A percentile compares a stretch with the other conserved stretches of the same genome.
Conservation (phyloP, 1,140 invertebrate genomes). For the Rhagoletis pomonella region DNA sequence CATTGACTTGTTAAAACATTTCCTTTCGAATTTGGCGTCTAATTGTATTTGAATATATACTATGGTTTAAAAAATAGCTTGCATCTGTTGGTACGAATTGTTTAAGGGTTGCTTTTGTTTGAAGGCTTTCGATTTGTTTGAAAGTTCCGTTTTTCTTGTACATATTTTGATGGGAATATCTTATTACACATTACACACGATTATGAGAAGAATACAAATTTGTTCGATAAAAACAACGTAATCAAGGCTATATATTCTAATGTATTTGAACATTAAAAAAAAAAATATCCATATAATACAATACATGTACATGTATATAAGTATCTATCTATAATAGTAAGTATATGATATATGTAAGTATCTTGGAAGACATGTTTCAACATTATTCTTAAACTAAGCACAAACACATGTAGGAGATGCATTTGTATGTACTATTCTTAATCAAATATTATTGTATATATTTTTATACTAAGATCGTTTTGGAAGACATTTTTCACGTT, state of each 20-base stretch:
- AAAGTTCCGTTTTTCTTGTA: too few relatives aligned
- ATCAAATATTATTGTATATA: not conserved
- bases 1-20: too few relatives aligned
- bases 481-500: constrained; percentile 70
- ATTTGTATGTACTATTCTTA: constrained; percentile 55
- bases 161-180: too few relatives aligned
- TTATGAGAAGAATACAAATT: too few relatives aligned
- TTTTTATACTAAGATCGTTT: constrained; percentile 59
- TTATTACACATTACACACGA: too few relatives aligned
- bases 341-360: constrained; percentile 36
- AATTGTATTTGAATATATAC: too few relatives aligned
- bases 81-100: too few relatives aligned
- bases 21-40: too few relatives aligned
- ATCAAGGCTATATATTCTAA: constrained; percentile 49
- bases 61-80: too few relatives aligned
- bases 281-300: constrained; percentile 37
- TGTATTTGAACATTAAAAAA: constrained; percentile 47
- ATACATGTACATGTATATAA: constrained; percentile 45
- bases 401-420: constrained; percentile 53
- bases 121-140: too few relatives aligned
- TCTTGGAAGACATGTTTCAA: constrained; percentile 54
- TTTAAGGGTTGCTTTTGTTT: too few relatives aligned
- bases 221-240: not conserved
- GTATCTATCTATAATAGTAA: constrained; percentile 44
- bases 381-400: constrained; percentile 58